Conservation (phyloP, 2,888 invertebrate genomes). For the Baccha elongata region DNA sequence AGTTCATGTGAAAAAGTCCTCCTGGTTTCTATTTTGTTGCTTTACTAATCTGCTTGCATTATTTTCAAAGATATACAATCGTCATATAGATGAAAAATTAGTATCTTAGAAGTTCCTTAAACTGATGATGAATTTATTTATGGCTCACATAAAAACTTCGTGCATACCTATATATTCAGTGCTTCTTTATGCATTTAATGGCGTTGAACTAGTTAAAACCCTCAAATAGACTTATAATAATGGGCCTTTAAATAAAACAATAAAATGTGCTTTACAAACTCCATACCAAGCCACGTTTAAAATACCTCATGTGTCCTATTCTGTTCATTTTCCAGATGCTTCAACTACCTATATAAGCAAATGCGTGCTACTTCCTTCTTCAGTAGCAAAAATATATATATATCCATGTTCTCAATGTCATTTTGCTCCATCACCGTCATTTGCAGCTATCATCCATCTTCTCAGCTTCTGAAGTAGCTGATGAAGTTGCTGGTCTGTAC, state of each 20-base stretch:
- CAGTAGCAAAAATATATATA: no score
- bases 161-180: no score
- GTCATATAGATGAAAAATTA: no score
- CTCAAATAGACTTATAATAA: slow-evolving; percentile 2
- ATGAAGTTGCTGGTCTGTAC: slow-evolving; percentile 43
- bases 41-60: no score
- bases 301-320: neutral
- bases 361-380: slow-evolving; percentile 9
- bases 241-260: slow-evolving; percentile 11
- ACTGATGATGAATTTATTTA: no score
- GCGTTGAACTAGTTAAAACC: neutral
- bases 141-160: no score
- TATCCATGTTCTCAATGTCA: slow-evolving; percentile 41
- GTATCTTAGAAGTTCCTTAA: no score
- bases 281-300: neutral
- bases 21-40: no score
- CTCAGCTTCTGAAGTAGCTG: slow-evolving; percentile 68
- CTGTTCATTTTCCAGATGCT: neutral
- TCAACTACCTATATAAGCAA: neutral
- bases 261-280: neutral
- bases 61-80: no score
- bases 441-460: slow-evolving; percentile 60
- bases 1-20: no score
- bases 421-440: slow-evolving; percentile 49
- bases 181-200: no score